Evolutionary conservation across 2,888 invertebrate species (phyloP), one percentile per base, ranked within the genome.

Genomic region (Tromatobia lineatoria): DNA sequence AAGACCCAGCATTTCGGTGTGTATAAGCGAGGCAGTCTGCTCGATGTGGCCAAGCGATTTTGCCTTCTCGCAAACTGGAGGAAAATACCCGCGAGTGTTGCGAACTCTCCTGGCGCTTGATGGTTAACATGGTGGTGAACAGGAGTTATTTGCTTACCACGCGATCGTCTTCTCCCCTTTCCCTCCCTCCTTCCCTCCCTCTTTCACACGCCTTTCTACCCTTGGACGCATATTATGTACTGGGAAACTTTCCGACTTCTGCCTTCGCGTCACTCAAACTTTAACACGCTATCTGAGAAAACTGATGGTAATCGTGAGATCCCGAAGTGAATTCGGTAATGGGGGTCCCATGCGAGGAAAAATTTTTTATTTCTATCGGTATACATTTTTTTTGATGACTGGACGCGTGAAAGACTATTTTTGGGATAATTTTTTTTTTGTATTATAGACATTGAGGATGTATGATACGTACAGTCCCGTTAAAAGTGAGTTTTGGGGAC

Each of bases 121-220:
- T 71, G 71, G 23, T 57, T 29, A 57, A 73, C n/a, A 57, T 15
- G 54, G n/a, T 54, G 66, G 23, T n/a, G 18, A 57, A 57, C 67
- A 52, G 20, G 25, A 25, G 45, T 76, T 67, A 76, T 76, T 76
- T 76, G 76, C 54, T 76, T 67, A 57, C 67, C 76, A 76, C 76
- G 67, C 76, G 67, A 76, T 67, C 67, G 57, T 70, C 52, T 38
- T 71, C 38, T 18, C n/a, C n/a, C n/a, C 59, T 15, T 15, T n/a
- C n/a, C 20, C 4, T 18, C 74, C 45, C 10, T 11, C 45, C 7
- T 11, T 18, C 8, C 50, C 13, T 13, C 45, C 7, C 4, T 18
- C 8, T 29, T 6, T 13, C 8, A 23, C 18, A 54, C 29, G 11
- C 34, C 29, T 45, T 13, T 15, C 11, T 29, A 13, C 52, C 18